phyloP scores from a whole-genome alignment of 2,888 invertebrate species.

The Eupithecia tripunctaria region DNA sequence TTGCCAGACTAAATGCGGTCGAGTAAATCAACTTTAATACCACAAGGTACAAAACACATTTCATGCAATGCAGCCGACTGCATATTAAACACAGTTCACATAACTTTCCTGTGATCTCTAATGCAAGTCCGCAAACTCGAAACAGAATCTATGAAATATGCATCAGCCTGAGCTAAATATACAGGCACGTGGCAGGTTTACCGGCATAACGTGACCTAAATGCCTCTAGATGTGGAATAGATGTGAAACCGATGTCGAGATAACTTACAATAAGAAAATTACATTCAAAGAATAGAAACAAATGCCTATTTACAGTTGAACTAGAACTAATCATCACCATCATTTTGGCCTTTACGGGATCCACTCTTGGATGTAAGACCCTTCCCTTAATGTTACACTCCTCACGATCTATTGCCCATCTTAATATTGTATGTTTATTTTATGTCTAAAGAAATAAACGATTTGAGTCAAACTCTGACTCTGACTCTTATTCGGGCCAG shows the following conservation, averaged over 20 bases:
- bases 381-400: too few relatives aligned
- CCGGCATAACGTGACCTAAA: constrained; percentile 27
- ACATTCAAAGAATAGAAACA: too few relatives aligned
- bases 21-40: neutral
- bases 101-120: constrained; percentile 1
- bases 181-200: constrained; percentile 24
- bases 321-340: too few relatives aligned
- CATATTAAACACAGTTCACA: neutral
- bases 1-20: neutral
- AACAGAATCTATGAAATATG: constrained; percentile 31
- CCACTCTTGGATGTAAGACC: too few relatives aligned
- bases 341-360: too few relatives aligned
- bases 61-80: neutral
- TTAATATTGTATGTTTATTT: too few relatives aligned
- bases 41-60: neutral
- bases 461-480: too few relatives aligned
- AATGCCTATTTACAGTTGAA: too few relatives aligned
- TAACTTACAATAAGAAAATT: too few relatives aligned
- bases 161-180: constrained; percentile 25
- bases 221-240: neutral
- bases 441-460: too few relatives aligned
- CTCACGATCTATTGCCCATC: too few relatives aligned
- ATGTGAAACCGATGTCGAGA: neutral
- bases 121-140: constrained; percentile 14
- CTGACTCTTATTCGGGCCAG: too few relatives aligned